Evolutionary conservation across 2,113 vertebrate genomes (phyloP).

Genomic region (Tragelaphus buxtoni): DNA sequence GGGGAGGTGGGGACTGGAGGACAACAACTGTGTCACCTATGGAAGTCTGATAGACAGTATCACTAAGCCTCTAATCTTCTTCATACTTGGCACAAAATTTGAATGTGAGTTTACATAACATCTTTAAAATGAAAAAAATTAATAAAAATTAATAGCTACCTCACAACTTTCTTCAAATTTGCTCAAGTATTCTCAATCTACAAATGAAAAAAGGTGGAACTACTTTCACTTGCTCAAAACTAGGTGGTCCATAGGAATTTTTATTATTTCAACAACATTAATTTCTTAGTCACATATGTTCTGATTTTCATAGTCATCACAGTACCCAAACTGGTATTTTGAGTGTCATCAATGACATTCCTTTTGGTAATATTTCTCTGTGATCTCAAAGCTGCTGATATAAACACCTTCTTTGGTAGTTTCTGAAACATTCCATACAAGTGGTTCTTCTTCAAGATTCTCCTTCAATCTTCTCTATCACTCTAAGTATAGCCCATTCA

Average conservation of each 20-base stretch:
- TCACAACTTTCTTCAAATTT: not conserved
- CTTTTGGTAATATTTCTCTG: not conserved
- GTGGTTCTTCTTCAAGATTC: not conserved
- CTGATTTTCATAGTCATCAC: not conserved
- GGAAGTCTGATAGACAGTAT: not conserved
- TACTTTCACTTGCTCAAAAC: not conserved
- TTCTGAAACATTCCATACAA: not conserved
- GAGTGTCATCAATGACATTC: not conserved
- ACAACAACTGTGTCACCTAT: not conserved
- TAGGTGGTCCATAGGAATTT: not conserved
- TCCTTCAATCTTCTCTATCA: not conserved
- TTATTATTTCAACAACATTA: not conserved
- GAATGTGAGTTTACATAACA: not conserved
- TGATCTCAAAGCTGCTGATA: not conserved
- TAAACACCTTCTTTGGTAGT: not conserved
- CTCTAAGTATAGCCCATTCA: not conserved
- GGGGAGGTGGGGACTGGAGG: no score
- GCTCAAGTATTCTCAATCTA: not conserved
- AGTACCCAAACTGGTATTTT: not conserved
- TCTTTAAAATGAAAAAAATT: conserved; percentile 12
- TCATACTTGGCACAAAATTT: conserved; percentile 30
- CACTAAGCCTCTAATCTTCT: not conserved
- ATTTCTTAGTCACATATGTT: not conserved
- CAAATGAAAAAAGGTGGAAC: not conserved
- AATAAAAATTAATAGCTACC: not conserved